phyloP scores from a whole-genome alignment of 2,113 vertebrate genomes.

The Ifrita kowaldi region DNA sequence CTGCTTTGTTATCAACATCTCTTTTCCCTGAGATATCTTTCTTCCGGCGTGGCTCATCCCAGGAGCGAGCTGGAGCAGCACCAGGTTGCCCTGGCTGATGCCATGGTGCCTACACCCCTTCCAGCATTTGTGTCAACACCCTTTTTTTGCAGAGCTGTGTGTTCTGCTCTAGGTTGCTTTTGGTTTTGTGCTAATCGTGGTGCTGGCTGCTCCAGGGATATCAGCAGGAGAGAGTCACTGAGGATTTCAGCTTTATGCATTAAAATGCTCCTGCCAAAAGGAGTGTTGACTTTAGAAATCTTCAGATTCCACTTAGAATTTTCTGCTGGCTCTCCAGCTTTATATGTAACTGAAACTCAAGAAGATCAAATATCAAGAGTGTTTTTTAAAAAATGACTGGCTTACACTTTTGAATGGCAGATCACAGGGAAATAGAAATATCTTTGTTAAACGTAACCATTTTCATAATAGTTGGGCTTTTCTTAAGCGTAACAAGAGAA shows the following conservation, averaged over 20 bases:
- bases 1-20: constrained; percentile 8
- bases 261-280: constrained; percentile 18
- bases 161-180: neutral
- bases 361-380: constrained; percentile 40
- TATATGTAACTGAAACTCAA: constrained; percentile 18
- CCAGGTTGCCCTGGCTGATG: neutral
- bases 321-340: constrained; percentile 42
- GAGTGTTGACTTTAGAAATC: constrained; percentile 56
- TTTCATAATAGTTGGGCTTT: neutral
- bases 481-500: neutral
- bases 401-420: constrained; percentile 25
- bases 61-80: neutral
- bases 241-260: constrained; percentile 33
- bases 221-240: constrained; percentile 10
- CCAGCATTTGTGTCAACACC: neutral
- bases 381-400: neutral
- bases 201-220: neutral
- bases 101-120: neutral
- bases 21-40: constrained; percentile 16
- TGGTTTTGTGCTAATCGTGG: neutral
- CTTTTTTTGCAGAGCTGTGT: neutral
- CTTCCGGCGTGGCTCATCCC: neutral
- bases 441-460: constrained; percentile 20
- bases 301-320: constrained; percentile 52
- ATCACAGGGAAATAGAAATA: constrained; percentile 23